phyloP scores from a whole-genome alignment of 2,113 vertebrate species.

The Gracilinanus agilis region DNA sequence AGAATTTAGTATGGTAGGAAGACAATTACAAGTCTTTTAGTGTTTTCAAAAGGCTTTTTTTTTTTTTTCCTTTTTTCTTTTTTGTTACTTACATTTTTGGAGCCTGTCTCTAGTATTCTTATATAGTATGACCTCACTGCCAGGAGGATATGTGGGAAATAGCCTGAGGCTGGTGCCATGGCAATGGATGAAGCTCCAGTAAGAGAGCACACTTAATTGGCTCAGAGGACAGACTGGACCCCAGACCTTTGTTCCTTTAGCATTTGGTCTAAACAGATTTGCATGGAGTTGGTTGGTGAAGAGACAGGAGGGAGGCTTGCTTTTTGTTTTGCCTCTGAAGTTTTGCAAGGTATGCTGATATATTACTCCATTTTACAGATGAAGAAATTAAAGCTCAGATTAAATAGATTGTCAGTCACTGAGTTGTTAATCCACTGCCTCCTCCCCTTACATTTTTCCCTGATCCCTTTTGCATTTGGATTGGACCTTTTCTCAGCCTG shows the following conservation, averaged over 20 bases:
- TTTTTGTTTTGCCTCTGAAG: not conserved
- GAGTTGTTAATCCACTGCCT: not conserved
- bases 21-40: not conserved
- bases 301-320: not conserved
- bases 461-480: not conserved
- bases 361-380: not conserved
- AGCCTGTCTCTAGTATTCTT: not conserved
- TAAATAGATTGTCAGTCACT: not conserved
- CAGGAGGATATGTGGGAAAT: not conserved
- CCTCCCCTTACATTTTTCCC: not conserved
- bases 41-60: not conserved
- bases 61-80: not conserved
- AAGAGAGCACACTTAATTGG: not conserved
- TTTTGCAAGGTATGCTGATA: not conserved
- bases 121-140: not conserved
- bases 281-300: not conserved
- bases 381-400: not conserved
- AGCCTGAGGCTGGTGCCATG: not conserved
- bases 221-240: not conserved
- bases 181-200: not conserved
- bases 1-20: not conserved
- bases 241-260: not conserved
- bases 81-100: not conserved
- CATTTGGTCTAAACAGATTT: not conserved
- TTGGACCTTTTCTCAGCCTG: slow-evolving; percentile 11